Conservation (phyloP, 92 coral and sea anemone genomes). For the Epizoanthus ramosus region DNA sequence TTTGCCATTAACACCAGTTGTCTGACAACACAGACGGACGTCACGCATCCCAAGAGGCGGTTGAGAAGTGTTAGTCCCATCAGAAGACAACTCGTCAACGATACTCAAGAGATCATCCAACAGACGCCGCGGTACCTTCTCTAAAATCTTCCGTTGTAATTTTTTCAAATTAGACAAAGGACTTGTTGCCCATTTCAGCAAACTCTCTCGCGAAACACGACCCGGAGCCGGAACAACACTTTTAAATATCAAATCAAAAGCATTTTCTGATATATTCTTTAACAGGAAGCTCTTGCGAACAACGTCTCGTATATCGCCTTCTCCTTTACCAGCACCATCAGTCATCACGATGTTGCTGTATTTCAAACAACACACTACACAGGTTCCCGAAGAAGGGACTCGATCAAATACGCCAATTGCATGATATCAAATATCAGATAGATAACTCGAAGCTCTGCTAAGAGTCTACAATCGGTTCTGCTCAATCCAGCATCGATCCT, state of each 20-base stretch:
- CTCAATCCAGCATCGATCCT: background rate
- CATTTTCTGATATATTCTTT: background rate
- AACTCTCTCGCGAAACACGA: background rate
- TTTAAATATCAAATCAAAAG: background rate
- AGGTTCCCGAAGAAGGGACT: background rate
- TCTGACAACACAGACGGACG: background rate
- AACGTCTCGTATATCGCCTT: too few relatives aligned
- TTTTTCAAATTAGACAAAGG: background rate
- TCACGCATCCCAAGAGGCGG: background rate
- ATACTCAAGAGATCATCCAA: background rate
- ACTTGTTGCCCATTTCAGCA: too few relatives aligned
- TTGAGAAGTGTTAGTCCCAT: background rate
- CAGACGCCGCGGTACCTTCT: background rate
- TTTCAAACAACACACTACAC: background rate
- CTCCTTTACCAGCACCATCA: background rate
- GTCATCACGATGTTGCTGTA: too few relatives aligned
- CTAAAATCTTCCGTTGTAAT: background rate
- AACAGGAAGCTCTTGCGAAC: background rate
- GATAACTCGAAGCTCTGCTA: background rate
- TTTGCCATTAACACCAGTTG: background rate
- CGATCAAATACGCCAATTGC: background rate
- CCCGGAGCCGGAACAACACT: background rate
- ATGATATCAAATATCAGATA: background rate
- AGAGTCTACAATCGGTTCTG: background rate
- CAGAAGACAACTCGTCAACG: background rate